Evolutionary conservation across 2,888 invertebrate species (phyloP).

Genomic region (Unio pictorum): DNA sequence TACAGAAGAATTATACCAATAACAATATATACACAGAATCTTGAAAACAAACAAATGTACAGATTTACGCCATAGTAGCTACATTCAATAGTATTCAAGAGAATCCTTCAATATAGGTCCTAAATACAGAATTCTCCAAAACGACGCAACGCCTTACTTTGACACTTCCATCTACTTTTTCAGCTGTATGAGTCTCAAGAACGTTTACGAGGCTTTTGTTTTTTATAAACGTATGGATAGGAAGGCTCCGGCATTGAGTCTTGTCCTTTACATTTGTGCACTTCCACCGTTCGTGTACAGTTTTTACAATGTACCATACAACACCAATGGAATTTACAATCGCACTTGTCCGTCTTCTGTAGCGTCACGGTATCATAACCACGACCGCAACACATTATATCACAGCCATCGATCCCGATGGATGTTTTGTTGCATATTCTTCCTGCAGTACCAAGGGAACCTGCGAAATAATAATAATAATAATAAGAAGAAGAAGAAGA

Average conservation of each 20-base stretch:
- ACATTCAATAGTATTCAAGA: too few species aligned
- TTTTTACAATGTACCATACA: constrained; percentile 89
- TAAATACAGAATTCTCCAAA: too few species aligned
- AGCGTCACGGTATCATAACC: constrained; percentile 76
- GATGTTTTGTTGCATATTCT: constrained; percentile 75
- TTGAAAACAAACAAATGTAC: too few species aligned
- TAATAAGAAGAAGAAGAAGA: too few species aligned
- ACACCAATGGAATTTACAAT: constrained; percentile 89
- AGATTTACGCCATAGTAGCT: too few species aligned
- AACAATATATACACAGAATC: too few species aligned
- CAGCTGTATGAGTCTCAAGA: background rate
- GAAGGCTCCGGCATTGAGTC: constrained; percentile 18
- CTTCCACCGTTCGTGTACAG: constrained; percentile 79
- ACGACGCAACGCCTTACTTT: too few species aligned
- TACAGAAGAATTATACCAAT: too few species aligned
- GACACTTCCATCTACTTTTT: too few species aligned
- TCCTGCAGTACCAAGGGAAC: constrained; percentile 76
- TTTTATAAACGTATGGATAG: background rate
- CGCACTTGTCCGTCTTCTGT: constrained; percentile 80
- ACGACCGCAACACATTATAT: constrained; percentile 74
- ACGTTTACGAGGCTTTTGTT: too few species aligned
- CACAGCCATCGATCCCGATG: constrained; percentile 73
- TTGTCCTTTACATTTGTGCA: constrained; percentile 87
- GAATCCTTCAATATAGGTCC: too few species aligned
- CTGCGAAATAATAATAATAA: constrained; percentile 35